Conservation (phyloP, 2,113 vertebrate genomes). For the Otus sunia region DNA sequence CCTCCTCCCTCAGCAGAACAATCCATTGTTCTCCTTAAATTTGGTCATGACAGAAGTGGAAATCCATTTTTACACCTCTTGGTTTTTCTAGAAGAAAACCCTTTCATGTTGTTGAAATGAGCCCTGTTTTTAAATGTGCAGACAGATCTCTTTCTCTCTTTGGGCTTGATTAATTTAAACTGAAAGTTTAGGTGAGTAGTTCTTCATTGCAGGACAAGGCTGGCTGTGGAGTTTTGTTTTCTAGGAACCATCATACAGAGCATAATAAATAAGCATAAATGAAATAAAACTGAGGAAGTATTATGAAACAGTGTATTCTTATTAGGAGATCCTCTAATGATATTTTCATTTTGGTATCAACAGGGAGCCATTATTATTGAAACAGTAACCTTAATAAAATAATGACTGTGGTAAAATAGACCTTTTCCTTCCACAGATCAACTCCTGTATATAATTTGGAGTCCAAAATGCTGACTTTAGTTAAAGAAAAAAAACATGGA, state of each 20-base stretch:
- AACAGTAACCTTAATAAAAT: not conserved
- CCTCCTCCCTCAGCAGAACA: not conserved
- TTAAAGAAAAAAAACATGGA: not conserved
- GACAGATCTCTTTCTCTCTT: not conserved
- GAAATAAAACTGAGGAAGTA: not conserved
- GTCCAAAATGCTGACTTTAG: not conserved
- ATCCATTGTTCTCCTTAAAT: not conserved
- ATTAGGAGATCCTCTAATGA: not conserved
- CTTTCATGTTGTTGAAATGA: not conserved
- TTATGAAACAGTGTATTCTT: not conserved
- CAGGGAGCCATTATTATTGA: not conserved
- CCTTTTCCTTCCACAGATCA: not conserved
- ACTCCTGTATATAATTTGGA: not conserved
- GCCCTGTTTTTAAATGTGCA: not conserved
- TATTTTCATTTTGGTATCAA: not conserved
- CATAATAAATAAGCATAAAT: constrained; percentile 1
- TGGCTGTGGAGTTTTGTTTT: not conserved
- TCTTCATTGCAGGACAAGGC: not conserved
- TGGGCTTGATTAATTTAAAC: not conserved
- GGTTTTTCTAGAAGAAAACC: not conserved
- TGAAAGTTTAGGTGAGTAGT: not conserved
- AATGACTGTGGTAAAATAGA: not conserved
- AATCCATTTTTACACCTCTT: not conserved
- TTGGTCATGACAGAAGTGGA: not conserved
- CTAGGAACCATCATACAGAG: not conserved